These are phyloP conservation scores for Hormaphis cornu DNA, from an alignment of 1,140 invertebrate species.

Conservation along the genomic window DNA sequence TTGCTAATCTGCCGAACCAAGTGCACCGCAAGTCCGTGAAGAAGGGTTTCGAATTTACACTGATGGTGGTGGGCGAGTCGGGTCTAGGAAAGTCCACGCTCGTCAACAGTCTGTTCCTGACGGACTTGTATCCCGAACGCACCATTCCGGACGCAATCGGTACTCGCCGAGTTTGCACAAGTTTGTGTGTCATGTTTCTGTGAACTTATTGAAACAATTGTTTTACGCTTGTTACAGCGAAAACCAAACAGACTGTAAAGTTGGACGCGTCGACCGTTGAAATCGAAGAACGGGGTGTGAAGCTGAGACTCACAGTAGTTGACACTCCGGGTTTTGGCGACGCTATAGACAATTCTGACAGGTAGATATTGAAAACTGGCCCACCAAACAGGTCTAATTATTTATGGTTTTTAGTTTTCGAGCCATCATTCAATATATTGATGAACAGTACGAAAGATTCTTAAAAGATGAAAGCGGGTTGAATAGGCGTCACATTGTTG, in stretches of 20 bases:
- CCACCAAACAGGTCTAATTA: no score
- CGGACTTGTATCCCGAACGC: conserved; percentile 85
- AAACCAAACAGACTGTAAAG: conserved; percentile 80
- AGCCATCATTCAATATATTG: conserved; percentile 85
- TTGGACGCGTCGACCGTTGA: conserved; percentile 85
- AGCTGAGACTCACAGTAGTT: conserved; percentile 78
- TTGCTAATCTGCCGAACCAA: conserved; percentile 92
- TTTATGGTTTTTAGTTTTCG: conserved; percentile 61
- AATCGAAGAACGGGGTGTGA: conserved; percentile 86
- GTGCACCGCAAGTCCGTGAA: conserved; percentile 93
- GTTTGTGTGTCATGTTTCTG: neutral
- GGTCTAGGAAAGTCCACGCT: conserved; percentile 96
- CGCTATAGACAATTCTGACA: conserved; percentile 93
- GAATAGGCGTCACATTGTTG: conserved; percentile 82
- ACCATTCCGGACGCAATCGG: conserved; percentile 75
- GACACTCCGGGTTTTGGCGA: conserved; percentile 98
- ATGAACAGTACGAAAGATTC: conserved; percentile 88
- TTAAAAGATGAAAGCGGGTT: conserved; percentile 82
- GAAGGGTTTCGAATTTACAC: conserved; percentile 94
- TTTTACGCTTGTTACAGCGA: conserved; percentile 59
- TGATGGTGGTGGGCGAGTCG: conserved; percentile 96
- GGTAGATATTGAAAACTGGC: conserved; percentile 37
- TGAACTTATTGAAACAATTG: conserved; percentile 34
- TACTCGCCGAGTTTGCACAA: conserved; percentile 40
- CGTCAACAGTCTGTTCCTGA: conserved; percentile 95